These are phyloP conservation scores for Elephas maximus DNA, from an alignment of 2,113 vertebrate genomes.

Conservation along the genomic window DNA sequence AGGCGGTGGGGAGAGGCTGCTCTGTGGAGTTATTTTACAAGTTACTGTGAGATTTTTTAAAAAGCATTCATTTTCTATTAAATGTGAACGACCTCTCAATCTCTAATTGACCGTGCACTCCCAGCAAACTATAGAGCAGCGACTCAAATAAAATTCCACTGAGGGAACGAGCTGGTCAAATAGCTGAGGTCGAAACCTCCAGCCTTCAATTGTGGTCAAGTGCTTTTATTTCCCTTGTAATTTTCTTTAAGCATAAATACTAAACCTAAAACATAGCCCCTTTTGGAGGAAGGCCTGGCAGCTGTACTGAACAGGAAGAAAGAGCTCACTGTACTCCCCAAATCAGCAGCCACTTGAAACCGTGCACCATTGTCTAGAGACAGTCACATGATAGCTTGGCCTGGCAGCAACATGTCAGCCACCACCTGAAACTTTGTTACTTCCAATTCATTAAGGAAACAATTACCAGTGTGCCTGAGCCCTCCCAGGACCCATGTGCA, in stretches of 20 bases:
- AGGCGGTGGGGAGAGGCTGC: neutral
- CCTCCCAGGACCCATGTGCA: neutral
- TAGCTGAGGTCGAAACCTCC: slow-evolving; percentile 57
- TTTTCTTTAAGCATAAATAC: slow-evolving; percentile 48
- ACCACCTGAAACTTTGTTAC: slow-evolving; percentile 46
- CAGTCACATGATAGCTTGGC: neutral
- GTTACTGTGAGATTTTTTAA: neutral
- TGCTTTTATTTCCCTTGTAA: neutral
- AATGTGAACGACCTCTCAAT: fast-evolving
- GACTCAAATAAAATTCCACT: neutral
- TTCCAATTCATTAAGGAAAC: neutral
- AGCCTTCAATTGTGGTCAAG: neutral
- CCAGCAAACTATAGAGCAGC: neutral
- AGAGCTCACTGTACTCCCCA: neutral
- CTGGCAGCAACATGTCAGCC: slow-evolving; percentile 8
- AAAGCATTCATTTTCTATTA: neutral
- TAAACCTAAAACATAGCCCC: neutral
- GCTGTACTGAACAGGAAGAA: neutral
- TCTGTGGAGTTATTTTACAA: neutral
- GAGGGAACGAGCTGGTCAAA: neutral
- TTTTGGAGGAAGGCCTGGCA: slow-evolving; percentile 19
- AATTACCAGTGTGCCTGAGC: neutral
- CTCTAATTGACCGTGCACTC: neutral
- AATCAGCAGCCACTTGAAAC: neutral
- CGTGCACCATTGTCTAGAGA: neutral